A percentile compares a stretch with the other conserved stretches of the same genome.
These are phyloP conservation scores for Triplophysa rosa DNA, from an alignment of 2,113 vertebrate species.

Conservation along the genomic window DNA sequence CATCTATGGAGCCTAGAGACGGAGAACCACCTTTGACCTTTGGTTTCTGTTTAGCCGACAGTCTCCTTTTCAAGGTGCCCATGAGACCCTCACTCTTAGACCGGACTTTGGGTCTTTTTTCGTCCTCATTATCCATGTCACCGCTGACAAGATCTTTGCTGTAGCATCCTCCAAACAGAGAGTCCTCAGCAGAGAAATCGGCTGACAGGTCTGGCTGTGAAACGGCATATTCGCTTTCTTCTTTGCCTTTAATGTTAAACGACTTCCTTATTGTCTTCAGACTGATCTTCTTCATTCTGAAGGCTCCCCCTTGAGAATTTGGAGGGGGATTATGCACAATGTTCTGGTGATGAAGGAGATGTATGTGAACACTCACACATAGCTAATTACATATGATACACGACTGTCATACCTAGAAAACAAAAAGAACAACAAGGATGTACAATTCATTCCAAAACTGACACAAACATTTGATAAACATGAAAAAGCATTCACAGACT, in stretches of 20 bases:
- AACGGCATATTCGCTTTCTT: constrained; percentile 93
- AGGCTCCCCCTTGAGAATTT: constrained; percentile 25
- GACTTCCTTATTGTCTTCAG: constrained; percentile 98
- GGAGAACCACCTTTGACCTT: constrained; percentile 87
- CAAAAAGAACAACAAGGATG: not conserved
- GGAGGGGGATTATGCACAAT: constrained; percentile 29
- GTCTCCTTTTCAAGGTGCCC: constrained; percentile 92
- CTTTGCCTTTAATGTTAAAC: constrained; percentile 97
- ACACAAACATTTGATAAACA: not conserved
- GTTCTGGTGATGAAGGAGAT: constrained; percentile 39
- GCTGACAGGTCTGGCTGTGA: constrained; percentile 85
- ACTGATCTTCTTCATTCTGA: constrained; percentile 98
- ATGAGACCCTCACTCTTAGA: constrained; percentile 94
- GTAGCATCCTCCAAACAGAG: constrained; percentile 89
- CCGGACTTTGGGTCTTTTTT: constrained; percentile 85
- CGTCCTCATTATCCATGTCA: constrained; percentile 66
- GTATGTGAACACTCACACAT: constrained; percentile 38
- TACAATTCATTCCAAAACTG: not conserved
- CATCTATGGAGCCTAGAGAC: constrained; percentile 81
- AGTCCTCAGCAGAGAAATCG: constrained; percentile 91
- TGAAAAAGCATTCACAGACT: not conserved
- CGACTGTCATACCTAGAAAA: constrained; percentile 35
- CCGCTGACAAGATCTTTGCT: constrained; percentile 54
- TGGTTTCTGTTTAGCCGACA: constrained; percentile 92
- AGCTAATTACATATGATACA: constrained; percentile 22